These are phyloP conservation scores for Clarias platycephalus DNA, from an alignment of 2,797 vertebrate species.

Conservation along the genomic window DNA sequence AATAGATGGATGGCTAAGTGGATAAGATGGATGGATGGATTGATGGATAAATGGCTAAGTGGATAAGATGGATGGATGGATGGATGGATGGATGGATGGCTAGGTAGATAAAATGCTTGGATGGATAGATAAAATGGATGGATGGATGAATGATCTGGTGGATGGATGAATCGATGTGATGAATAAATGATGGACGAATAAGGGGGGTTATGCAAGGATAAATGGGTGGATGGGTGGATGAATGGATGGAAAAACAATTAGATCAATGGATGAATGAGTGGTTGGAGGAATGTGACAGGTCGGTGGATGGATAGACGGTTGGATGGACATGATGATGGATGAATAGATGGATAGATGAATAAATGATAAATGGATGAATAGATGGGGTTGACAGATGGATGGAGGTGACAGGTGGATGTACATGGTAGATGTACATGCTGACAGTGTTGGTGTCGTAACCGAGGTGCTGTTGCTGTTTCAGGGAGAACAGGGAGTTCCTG, in stretches of 20 bases:
- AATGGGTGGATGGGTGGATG: neutral
- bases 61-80: too few relatives aligned
- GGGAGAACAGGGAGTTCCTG: slow-evolving; percentile 65
- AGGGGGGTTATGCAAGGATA: too few relatives aligned
- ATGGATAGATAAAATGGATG: neutral
- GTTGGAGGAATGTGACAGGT: neutral
- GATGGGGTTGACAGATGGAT: neutral
- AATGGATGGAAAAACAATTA: neutral
- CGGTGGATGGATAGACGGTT: neutral
- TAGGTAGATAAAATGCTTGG: too few relatives aligned
- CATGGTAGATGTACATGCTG: neutral
- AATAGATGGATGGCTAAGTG: neutral
- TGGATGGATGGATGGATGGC: too few relatives aligned
- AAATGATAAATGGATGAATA: neutral
- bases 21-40: neutral
- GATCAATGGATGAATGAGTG: neutral
- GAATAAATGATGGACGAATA: neutral
- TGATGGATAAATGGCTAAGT: neutral
- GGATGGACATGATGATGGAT: neutral
- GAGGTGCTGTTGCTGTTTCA: slow-evolving; percentile 27
- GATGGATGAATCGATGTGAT: neutral
- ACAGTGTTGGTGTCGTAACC: neutral
- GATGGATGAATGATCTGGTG: too few relatives aligned
- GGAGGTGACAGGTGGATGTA: neutral
- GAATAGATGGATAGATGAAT: neutral